Conservation (phyloP, 2,113 vertebrate species). For the Leptosomus discolor region DNA sequence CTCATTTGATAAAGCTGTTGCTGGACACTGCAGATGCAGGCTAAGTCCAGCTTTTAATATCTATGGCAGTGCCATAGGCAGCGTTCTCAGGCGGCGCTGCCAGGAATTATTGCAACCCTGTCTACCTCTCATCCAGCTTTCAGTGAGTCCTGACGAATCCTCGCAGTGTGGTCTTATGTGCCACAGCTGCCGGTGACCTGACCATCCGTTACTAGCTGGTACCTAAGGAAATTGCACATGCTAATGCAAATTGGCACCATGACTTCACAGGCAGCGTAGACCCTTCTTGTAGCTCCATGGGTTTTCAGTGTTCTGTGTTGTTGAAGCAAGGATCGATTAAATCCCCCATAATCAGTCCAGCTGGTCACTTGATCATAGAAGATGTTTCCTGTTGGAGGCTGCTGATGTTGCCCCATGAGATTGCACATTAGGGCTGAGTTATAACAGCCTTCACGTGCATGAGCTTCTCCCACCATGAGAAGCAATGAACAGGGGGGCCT, state of each 20-base stretch:
- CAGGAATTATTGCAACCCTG: neutral
- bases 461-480: neutral
- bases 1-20: constrained; percentile 18
- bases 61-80: neutral
- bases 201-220: neutral
- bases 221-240: neutral
- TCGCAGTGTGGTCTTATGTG: fast-evolving
- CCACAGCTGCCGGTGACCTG: neutral
- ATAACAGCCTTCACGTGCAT: fast-evolving
- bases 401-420: neutral
- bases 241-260: neutral
- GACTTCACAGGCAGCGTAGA: neutral
- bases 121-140: neutral
- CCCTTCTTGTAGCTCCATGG: neutral
- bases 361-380: neutral
- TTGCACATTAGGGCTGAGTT: neutral
- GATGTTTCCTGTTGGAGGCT: neutral
- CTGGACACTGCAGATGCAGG: neutral
- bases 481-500: neutral
- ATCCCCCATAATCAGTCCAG: fast-evolving
- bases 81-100: neutral
- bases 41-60: neutral
- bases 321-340: neutral
- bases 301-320: neutral
- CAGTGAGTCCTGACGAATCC: neutral